Base-by-base conservation (phyloP, 1,140 invertebrate genomes). In the Listronotus oregonensis region DNA sequence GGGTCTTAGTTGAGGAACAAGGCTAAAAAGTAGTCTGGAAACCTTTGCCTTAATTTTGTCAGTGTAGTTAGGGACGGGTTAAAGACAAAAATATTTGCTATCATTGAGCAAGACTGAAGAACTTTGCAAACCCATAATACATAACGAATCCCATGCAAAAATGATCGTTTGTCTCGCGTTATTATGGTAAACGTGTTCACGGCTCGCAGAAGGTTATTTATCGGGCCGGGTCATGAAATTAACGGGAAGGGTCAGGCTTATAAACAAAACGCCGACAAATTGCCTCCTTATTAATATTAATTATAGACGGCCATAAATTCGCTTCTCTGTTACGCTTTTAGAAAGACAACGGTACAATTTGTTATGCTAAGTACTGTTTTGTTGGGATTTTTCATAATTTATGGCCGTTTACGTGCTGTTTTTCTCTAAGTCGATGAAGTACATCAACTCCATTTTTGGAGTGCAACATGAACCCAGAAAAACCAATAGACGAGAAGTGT, bases 201-300 rank as follows among this genome's bases (percentile, higher is more conserved):
- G 62, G 51, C 43, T 64, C 52, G 37, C 43, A 43, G 62, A 32
- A 39, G 15, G 63, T 65, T 58, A 65, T 65, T 65, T 58, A 65
- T 65, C 43, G 63, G 54, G 31, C 9, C 47, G 37, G 63, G 55
- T 58, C 63, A 65, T 65, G 63, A 65, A 65, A 65, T 65, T 65
- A 65, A 56, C 54, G 63, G 55, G 51, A 58, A 65, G 54, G 63
- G 63, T 65, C 63, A 65, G 63, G 63, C 54, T 58, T 57, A 57
- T 65, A 57, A 58, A 65, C 51, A 56, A 47, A 42, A 37, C 52
- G 21, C 37, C 61, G 52, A 64, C 63, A 65, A 65, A 65, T 65
- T 65, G 55, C 55, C 46, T 34, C 52, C 34, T 47, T 64, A 64
- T 64, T 64, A 64, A 64, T 64, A 64, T 64, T 64, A 64, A 64